These are phyloP conservation scores for Perca flavescens DNA, from an alignment of 2,113 vertebrate species.

Conservation along the genomic window DNA sequence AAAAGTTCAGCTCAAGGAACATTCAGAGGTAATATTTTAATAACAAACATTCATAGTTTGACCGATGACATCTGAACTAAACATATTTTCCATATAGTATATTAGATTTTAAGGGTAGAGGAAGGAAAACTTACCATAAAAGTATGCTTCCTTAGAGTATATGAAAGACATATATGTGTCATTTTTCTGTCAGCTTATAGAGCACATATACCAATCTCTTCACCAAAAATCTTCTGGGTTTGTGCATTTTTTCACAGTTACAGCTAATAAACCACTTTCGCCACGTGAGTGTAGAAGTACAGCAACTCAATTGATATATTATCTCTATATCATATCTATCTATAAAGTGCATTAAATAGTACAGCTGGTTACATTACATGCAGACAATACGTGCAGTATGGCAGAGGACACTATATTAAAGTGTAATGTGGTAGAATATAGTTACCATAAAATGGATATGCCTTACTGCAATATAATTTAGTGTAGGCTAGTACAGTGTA, in stretches of 20 bases:
- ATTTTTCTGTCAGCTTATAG: background rate
- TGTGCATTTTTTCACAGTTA: background rate
- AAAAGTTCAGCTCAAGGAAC: conserved; percentile 25
- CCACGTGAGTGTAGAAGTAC: background rate
- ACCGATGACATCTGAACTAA: conserved; percentile 20
- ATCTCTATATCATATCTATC: background rate
- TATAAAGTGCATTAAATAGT: background rate
- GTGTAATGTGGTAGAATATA: background rate
- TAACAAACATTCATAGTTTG: conserved; percentile 23
- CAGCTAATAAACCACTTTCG: background rate
- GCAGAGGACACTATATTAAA: background rate
- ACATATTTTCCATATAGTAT: conserved; percentile 1
- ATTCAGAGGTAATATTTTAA: conserved; percentile 29
- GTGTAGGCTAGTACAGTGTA: background rate
- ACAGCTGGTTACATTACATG: background rate
- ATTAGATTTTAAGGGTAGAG: conserved; percentile 13
- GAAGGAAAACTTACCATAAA: background rate
- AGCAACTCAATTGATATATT: background rate
- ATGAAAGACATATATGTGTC: background rate
- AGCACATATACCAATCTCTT: background rate
- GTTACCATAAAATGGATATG: no score
- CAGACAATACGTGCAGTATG: background rate
- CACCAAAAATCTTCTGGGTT: background rate
- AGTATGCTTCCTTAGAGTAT: background rate
- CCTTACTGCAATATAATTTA: no score